phyloP scores from a whole-genome alignment of 2,113 vertebrate species.

The Coryphaenoides rupestris region DNA sequence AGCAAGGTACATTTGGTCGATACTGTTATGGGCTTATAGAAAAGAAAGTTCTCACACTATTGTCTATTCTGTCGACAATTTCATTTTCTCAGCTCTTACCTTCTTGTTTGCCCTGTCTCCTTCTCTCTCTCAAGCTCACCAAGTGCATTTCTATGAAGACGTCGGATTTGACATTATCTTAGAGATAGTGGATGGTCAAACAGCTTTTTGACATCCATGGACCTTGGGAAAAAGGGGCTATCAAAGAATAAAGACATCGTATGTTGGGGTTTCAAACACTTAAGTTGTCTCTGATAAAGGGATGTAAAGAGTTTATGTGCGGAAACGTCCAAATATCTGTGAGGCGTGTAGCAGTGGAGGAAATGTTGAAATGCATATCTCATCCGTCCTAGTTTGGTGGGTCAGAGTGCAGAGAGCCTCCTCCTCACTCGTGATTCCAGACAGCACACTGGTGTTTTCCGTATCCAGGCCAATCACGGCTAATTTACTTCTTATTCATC shows the following conservation, averaged over 20 bases:
- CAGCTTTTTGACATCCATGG: not conserved
- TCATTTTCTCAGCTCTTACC: constrained; percentile 40
- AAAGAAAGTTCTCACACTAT: constrained; percentile 30
- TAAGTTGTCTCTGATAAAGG: no score
- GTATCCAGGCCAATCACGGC: no score
- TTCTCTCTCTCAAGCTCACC: not conserved
- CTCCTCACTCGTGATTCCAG: no score
- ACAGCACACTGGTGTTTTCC: no score
- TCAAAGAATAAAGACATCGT: not conserved
- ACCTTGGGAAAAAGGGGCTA: not conserved
- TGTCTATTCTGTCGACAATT: constrained; percentile 31
- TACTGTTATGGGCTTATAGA: constrained; percentile 44
- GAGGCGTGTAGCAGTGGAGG: no score
- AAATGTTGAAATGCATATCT: no score
- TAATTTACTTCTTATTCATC: no score
- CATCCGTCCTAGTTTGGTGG: no score
- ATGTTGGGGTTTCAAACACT: not conserved
- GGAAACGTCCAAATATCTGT: no score
- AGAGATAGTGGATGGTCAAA: not conserved
- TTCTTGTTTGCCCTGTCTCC: constrained; percentile 2
- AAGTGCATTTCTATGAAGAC: not conserved
- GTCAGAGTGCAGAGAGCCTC: no score
- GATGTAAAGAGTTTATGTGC: no score
- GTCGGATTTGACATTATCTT: constrained; percentile 7
- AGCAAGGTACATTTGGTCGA: constrained; percentile 26